phyloP scores from a whole-genome alignment of 2,113 vertebrate genomes.

The Tamias sibiricus region DNA sequence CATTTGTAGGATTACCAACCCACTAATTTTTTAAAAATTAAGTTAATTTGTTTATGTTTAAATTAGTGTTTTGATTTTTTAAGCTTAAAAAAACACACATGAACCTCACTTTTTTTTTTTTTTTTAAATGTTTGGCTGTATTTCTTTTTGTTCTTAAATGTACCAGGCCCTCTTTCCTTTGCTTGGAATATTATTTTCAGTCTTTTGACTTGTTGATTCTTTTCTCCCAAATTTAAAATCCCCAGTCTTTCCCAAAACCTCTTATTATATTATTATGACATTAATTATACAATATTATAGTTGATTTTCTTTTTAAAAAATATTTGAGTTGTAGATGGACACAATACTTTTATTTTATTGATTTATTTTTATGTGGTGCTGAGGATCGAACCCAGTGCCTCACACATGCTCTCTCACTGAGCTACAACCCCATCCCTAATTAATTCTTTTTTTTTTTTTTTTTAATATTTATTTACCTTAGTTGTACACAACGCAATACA shows the following conservation, averaged over 20 bases:
- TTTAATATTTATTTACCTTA: too few species aligned
- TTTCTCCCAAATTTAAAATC: neutral
- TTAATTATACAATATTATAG: neutral
- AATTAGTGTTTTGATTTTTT: neutral
- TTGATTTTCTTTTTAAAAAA: neutral
- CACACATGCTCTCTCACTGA: too few species aligned
- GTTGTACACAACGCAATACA: too few species aligned
- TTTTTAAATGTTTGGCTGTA: neutral
- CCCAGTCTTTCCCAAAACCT: neutral
- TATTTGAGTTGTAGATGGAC: too few species aligned
- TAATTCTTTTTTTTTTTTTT: too few species aligned
- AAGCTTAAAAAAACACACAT: neutral
- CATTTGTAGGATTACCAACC: neutral
- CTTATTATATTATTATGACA: neutral
- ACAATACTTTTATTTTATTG: too few species aligned
- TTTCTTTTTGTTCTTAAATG: neutral
- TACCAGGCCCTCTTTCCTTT: neutral
- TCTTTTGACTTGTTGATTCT: conserved; percentile 7
- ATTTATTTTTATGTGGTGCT: too few species aligned
- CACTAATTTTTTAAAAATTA: neutral
- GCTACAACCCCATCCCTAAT: neutral
- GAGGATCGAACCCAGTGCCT: too few species aligned
- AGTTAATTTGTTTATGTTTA: neutral
- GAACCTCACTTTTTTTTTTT: too few species aligned
- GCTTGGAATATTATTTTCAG: conserved; percentile 19